Evolutionary conservation across 2,113 vertebrate genomes (phyloP).

Genomic region (Lophura nycthemera): DNA sequence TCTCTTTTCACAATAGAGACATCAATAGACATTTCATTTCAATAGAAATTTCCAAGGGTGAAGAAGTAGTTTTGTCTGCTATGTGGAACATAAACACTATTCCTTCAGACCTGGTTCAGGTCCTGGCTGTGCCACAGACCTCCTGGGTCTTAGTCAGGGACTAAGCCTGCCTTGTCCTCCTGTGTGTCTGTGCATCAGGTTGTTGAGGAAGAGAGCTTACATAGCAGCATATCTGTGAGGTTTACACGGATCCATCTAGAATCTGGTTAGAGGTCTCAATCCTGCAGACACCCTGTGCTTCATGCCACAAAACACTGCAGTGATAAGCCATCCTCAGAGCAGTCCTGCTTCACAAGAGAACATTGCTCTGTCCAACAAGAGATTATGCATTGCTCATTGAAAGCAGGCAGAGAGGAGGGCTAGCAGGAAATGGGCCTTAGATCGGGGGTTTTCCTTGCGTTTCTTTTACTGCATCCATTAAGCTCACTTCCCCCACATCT

Average conservation of each 20-base stretch:
- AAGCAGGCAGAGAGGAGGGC: not conserved
- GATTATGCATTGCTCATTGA: not conserved
- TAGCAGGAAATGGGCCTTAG: slow-evolving; percentile 44
- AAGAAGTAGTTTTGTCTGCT: not conserved
- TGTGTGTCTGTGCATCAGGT: not conserved
- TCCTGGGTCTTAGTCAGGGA: not conserved
- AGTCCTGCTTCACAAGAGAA: not conserved
- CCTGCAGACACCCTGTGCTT: not conserved
- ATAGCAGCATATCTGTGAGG: not conserved
- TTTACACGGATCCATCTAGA: not conserved
- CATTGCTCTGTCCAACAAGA: not conserved
- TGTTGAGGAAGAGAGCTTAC: not conserved
- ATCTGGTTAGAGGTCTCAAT: not conserved
- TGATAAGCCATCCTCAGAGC: not conserved
- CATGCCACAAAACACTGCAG: not conserved
- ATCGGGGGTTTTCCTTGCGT: not conserved
- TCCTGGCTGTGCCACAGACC: not conserved
- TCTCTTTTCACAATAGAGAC: not conserved
- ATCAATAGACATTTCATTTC: not conserved
- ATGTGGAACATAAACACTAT: not conserved
- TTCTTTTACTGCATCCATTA: slow-evolving; percentile 39
- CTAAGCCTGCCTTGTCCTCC: not conserved
- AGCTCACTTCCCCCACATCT: slow-evolving; percentile 32
- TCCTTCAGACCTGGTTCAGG: not conserved
- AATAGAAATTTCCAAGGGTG: not conserved